Evolutionary conservation across 1,140 invertebrate species (phyloP), one percentile per base, ranked within the genome.

Genomic region (Telenomus remus): DNA sequence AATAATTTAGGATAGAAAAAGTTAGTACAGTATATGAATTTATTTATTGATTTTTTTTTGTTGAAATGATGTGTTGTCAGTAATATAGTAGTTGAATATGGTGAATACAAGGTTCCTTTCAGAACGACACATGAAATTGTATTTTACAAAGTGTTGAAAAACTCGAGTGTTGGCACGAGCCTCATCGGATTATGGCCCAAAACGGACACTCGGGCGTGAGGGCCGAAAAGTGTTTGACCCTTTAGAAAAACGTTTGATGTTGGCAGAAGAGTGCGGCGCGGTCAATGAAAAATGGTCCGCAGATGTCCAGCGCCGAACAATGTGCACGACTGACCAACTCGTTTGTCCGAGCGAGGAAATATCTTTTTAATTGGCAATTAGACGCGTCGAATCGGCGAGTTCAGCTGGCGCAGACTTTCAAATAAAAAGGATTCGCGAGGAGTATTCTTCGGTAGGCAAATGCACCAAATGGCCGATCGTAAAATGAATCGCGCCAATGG

Each of bases 281-380:
- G 70, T 71, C 66, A 64, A 37, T 64, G 72, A 50, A 64, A 64
- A 44, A 46, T 48, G 53, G 48, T 43, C 63, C 56, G 73, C 65
- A 71, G 66, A 70, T 76, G 73, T 76, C 60, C 66, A 46, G 66
- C 42, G 39, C 19, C 39, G 72, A 60, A 69, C 73, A 76, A 70
- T 70, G 65, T 27, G 6, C 61, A 66, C 43, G 60, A 33, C 48
- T 75, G 73, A 70, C 73, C 73, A 65, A 15, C 44, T 70, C 43
- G 54, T 70, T 64, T 50, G 61, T 34, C 53, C 50, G 34, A 72
- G 27, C 76, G 68, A 78, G 84, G 80, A 85, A 85, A 86, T 85
- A 81, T 86, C 79, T 83, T 84, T 85, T 87, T 87, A 87, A 87
- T 87, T 87, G 85, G 82, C 85, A 86, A 87, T 87, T 87, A 86